Conservation (phyloP, 1,140 invertebrate species). For the Drosophila santomea region DNA sequence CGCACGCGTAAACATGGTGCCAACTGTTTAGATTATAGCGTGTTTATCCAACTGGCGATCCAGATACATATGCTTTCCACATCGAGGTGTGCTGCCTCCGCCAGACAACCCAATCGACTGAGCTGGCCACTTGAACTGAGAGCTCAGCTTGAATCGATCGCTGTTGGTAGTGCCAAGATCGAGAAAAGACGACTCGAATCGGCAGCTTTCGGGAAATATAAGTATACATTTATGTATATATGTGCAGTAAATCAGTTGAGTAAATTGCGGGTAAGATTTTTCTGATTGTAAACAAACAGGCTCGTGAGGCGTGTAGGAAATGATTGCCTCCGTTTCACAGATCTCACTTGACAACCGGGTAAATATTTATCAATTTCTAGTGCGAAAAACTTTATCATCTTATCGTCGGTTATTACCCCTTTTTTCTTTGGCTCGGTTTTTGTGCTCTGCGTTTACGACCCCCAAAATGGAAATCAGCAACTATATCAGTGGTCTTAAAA, state of each 20-base stretch:
- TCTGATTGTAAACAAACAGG: constrained; percentile 33
- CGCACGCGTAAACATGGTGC: constrained; percentile 12
- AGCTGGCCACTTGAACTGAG: constrained; percentile 11
- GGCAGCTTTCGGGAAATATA: constrained; percentile 9
- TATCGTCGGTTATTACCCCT: constrained; percentile 42
- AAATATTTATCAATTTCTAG: constrained; percentile 8
- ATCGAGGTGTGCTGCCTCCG: too few relatives aligned
- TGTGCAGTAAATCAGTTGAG: neutral
- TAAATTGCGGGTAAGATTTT: constrained; percentile 19
- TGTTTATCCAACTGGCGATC: constrained; percentile 36
- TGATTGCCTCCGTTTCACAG: neutral
- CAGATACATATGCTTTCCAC: constrained; percentile 10
- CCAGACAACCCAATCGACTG: constrained; percentile 8
- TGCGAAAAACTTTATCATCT: constrained; percentile 28
- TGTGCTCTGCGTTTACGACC: constrained; percentile 45
- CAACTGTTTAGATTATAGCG: constrained; percentile 27
- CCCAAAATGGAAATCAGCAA: constrained; percentile 24
- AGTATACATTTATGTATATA: neutral
- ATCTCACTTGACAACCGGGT: constrained; percentile 16
- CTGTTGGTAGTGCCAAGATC: neutral
- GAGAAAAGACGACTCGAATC: constrained; percentile 3
- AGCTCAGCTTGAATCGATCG: constrained; percentile 38
- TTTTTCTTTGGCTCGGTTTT: constrained; percentile 22
- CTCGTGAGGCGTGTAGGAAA: constrained; percentile 10
- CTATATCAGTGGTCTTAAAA: constrained; percentile 42